Conservation (phyloP, 2,797 vertebrate species). For the Malurus leucopterus region DNA sequence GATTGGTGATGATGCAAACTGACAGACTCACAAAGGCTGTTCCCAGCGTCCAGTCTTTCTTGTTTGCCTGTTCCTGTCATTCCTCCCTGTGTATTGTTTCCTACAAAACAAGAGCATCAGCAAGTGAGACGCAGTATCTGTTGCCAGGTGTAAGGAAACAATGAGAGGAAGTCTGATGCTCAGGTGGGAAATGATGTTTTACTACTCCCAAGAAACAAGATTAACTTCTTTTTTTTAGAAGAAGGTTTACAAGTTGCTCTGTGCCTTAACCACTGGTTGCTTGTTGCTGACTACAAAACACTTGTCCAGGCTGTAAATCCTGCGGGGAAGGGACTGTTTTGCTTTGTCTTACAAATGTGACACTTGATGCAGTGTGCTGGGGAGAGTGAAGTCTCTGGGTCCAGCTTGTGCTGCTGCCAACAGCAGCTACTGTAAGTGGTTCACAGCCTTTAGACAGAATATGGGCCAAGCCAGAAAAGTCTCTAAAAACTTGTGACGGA, state of each 20-base stretch:
- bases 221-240: neutral
- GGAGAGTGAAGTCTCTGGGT: neutral
- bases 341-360: neutral
- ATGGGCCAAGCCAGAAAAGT: neutral
- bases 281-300: neutral
- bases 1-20: neutral
- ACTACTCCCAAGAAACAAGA: neutral
- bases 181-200: slow-evolving; percentile 17
- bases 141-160: slow-evolving; percentile 36
- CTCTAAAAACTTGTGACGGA: neutral
- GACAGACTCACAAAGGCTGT: slow-evolving; percentile 34
- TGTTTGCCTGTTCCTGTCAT: slow-evolving; percentile 3
- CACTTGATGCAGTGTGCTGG: neutral
- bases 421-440: neutral
- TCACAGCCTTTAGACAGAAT: neutral
- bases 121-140: neutral
- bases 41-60: neutral
- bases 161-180: slow-evolving; percentile 12
- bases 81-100: neutral
- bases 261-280: neutral
- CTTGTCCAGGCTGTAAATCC: neutral
- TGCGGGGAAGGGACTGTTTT: neutral
- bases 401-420: neutral
- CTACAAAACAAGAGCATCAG: slow-evolving; percentile 1
- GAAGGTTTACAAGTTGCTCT: neutral